phyloP scores from a whole-genome alignment of 2,113 vertebrate species.

The Pitta sordida region DNA sequence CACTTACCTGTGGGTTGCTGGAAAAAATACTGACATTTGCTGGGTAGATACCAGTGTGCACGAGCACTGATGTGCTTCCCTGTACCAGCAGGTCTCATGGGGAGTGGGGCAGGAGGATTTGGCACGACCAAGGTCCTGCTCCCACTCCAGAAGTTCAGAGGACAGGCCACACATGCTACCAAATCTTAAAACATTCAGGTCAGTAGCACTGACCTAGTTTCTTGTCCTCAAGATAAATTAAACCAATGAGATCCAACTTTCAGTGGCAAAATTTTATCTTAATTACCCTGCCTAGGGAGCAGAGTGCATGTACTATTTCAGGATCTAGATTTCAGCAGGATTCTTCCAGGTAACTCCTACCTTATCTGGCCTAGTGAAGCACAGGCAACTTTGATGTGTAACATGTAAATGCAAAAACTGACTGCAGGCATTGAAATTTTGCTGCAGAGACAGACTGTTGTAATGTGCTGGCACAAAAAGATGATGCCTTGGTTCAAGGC shows the following conservation, averaged over 20 bases:
- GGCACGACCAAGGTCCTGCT: background rate
- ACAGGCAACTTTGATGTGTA: background rate
- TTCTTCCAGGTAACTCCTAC: background rate
- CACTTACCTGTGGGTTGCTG: background rate
- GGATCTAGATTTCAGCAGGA: background rate
- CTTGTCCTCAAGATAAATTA: background rate
- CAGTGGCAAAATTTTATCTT: background rate
- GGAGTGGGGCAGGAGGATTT: background rate
- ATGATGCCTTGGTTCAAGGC: background rate
- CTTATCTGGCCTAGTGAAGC: background rate
- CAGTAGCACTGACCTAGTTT: background rate
- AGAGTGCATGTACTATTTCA: background rate
- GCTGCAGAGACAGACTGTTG: background rate
- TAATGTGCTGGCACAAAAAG: background rate
- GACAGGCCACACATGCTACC: rapidly evolving
- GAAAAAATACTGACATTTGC: background rate
- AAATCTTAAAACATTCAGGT: background rate
- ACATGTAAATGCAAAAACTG: background rate
- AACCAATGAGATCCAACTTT: background rate
- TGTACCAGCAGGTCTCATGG: background rate
- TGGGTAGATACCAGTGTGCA: rapidly evolving
- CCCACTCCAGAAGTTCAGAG: background rate
- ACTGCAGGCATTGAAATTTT: background rate
- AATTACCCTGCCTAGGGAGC: background rate
- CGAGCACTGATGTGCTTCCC: rapidly evolving